phyloP scores from a whole-genome alignment of 2,888 invertebrate species.

The Hydrotaea cyrtoneurina region DNA sequence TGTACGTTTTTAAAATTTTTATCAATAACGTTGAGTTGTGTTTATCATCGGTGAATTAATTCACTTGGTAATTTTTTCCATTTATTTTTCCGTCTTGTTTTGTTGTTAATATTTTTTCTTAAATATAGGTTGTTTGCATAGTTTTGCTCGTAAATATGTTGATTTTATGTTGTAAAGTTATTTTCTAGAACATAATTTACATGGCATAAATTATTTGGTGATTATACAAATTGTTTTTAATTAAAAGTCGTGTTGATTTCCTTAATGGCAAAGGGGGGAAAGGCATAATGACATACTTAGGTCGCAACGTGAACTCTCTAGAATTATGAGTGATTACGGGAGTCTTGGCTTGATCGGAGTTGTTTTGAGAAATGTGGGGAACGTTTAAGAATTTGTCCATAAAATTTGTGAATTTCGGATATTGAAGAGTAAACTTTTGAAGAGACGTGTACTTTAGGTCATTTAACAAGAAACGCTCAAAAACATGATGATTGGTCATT shows the following conservation, averaged over 20 bases:
- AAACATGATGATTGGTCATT: too few relatives aligned
- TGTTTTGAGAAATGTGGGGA: too few relatives aligned
- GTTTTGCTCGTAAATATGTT: constrained; percentile 23
- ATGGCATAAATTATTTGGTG: constrained; percentile 45
- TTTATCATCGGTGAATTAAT: constrained; percentile 33
- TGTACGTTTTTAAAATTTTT: neutral
- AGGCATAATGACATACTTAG: neutral
- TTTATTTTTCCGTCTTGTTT: neutral
- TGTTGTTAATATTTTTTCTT: neutral
- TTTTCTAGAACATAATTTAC: constrained; percentile 36
- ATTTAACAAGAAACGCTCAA: too few relatives aligned
- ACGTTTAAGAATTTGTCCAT: too few relatives aligned
- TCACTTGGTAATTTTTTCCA: neutral
- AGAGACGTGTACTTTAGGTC: too few relatives aligned
- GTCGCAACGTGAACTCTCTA: too few relatives aligned
- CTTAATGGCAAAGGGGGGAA: neutral
- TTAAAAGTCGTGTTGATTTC: constrained; percentile 41
- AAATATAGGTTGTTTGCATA: constrained; percentile 18
- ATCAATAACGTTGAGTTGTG: constrained; percentile 23
- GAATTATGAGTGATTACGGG: too few relatives aligned
- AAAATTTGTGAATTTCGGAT: too few relatives aligned
- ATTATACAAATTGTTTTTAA: constrained; percentile 47
- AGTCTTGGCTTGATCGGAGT: too few relatives aligned
- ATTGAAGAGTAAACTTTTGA: too few relatives aligned
- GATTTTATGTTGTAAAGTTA: constrained; percentile 41